phyloP scores from a whole-genome alignment of 2,113 vertebrate species.

The Lepidothrix coronata region DNA sequence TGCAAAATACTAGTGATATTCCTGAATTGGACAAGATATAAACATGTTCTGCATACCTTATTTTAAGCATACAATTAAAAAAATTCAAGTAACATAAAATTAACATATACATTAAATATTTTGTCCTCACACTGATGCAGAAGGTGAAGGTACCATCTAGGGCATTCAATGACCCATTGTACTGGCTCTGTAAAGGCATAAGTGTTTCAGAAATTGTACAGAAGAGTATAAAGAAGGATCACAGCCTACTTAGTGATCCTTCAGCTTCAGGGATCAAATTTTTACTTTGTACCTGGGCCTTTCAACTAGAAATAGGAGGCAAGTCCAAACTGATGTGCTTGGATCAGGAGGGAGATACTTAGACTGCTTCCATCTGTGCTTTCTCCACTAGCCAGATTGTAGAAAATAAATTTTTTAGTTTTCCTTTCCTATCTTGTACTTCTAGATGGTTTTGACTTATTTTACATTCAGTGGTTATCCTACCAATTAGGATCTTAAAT shows the following conservation, averaged over 20 bases:
- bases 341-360: neutral
- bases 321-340: neutral
- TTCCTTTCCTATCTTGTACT: neutral
- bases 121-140: neutral
- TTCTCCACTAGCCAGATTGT: neutral
- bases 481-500: neutral
- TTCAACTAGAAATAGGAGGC: neutral
- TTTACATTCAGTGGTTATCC: neutral
- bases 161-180: neutral
- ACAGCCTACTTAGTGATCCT: neutral
- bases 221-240: neutral
- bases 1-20: neutral
- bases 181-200: neutral
- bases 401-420: neutral
- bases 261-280: neutral
- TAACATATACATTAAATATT: neutral
- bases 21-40: neutral
- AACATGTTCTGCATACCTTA: neutral
- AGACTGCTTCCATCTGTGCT: rapidly evolving
- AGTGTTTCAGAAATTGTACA: neutral
- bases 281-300: neutral
- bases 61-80: neutral
- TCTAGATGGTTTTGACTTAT: neutral
- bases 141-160: neutral
- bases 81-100: neutral